These are phyloP conservation scores for Chelon auratus DNA, from an alignment of 2,797 vertebrate genomes.

Conservation along the genomic window DNA sequence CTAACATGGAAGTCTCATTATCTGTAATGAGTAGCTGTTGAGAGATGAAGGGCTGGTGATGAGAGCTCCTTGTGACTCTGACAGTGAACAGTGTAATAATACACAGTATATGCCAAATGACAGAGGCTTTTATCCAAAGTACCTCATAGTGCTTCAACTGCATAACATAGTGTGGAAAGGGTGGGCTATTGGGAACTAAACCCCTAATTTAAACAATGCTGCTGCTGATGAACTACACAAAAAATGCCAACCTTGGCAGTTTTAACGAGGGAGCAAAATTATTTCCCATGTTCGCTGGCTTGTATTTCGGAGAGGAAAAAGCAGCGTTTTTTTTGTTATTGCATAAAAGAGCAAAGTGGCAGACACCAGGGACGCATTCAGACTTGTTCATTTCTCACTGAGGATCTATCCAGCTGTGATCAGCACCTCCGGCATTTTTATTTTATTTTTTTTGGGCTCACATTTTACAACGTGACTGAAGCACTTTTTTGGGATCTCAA, in stretches of 20 bases:
- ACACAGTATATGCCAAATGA: constrained; percentile 43
- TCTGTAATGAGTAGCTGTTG: constrained; percentile 69
- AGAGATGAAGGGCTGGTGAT: constrained; percentile 61
- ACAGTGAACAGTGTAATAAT: constrained; percentile 59
- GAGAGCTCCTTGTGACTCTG: constrained; percentile 56
- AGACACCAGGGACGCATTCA: constrained; percentile 19
- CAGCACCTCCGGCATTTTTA: constrained; percentile 36
- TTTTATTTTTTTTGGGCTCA: constrained; percentile 16
- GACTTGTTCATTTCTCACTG: constrained; percentile 8
- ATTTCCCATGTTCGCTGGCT: constrained; percentile 28
- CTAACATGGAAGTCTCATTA: constrained; percentile 61
- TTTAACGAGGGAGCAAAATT: neutral
- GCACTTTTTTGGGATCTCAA: constrained; percentile 21
- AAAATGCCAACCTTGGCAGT: constrained; percentile 13
- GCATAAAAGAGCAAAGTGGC: constrained; percentile 17
- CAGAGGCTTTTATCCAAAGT: constrained; percentile 62
- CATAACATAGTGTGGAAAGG: constrained; percentile 55
- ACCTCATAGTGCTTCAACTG: constrained; percentile 35
- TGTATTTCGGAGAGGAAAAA: constrained; percentile 22
- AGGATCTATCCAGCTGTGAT: constrained; percentile 49
- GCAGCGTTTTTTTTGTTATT: constrained; percentile 22
- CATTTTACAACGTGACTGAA: constrained; percentile 21
- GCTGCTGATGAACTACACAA: constrained; percentile 14
- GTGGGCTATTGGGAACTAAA: constrained; percentile 32
- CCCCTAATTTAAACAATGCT: constrained; percentile 30